phyloP scores from a whole-genome alignment of 1,140 invertebrate species.

The Drosophila nebulosa region DNA sequence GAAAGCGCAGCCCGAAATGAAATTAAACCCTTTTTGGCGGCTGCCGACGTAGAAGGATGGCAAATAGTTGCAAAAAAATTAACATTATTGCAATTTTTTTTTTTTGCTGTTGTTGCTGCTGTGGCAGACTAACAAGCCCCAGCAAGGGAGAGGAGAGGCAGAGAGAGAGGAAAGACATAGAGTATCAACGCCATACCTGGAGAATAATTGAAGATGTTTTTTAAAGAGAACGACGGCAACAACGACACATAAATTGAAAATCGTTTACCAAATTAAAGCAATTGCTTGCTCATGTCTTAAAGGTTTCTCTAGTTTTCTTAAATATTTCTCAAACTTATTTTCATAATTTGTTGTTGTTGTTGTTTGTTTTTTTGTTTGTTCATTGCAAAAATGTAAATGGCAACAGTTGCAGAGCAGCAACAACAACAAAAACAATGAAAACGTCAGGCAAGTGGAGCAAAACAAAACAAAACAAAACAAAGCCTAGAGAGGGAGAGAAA shows the following conservation, averaged over 20 bases:
- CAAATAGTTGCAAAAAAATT: constrained; percentile 69
- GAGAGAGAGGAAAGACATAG: background rate
- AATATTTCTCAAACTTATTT: constrained; percentile 24
- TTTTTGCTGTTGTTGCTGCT: constrained; percentile 5
- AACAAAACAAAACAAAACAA: constrained; percentile 38
- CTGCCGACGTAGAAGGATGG: constrained; percentile 28
- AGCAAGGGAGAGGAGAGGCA: background rate
- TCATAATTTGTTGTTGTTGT: background rate
- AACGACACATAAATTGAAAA: constrained; percentile 54
- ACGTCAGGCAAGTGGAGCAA: constrained; percentile 45
- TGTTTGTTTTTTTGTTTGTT: background rate
- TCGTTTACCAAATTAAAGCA: constrained; percentile 65
- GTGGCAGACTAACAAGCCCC: constrained; percentile 41
- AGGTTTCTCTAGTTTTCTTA: constrained; percentile 41
- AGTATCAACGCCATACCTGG: constrained; percentile 17
- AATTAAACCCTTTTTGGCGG: constrained; percentile 77
- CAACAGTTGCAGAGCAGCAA: constrained; percentile 37
- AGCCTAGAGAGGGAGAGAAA: background rate
- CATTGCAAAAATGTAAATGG: constrained; percentile 37
- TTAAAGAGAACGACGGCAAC: background rate
- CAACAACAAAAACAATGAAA: constrained; percentile 14
- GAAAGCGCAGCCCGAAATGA: constrained; percentile 53
- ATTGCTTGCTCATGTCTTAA: constrained; percentile 21
- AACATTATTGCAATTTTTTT: constrained; percentile 69
- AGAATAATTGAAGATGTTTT: constrained; percentile 46